Evolutionary conservation across 2,113 vertebrate species (phyloP).

Genomic region (Nerophis ophidion): DNA sequence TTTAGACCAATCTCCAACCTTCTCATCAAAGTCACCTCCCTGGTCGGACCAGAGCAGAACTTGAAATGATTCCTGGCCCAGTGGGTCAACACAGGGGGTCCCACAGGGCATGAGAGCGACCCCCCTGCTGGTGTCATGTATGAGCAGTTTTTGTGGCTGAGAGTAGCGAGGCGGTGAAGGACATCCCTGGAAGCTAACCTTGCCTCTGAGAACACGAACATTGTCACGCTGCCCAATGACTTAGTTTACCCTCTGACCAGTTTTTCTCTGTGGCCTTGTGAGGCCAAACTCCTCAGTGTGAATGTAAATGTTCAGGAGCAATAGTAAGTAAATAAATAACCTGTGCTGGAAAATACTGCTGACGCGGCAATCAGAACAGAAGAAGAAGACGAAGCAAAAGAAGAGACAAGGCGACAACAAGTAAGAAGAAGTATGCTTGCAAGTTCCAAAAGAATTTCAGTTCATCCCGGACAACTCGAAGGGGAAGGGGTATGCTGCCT

Average conservation of each 20-base stretch:
- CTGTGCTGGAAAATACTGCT: background rate
- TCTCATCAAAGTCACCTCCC: background rate
- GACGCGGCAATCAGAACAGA: no score
- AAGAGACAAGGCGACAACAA: no score
- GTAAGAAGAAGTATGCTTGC: no score
- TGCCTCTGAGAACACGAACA: background rate
- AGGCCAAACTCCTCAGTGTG: background rate
- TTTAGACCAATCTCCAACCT: background rate
- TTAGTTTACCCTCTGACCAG: background rate
- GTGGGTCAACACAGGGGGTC: background rate
- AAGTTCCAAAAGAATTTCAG: no score
- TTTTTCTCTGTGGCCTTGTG: background rate
- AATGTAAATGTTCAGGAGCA: background rate
- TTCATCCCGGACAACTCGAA: no score
- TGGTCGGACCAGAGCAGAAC: background rate
- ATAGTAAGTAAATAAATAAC: background rate
- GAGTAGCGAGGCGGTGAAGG: background rate
- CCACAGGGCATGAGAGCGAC: background rate
- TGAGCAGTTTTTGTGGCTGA: background rate
- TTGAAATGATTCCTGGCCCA: background rate
- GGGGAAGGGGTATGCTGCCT: no score
- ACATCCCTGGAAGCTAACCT: background rate
- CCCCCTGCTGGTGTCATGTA: background rate
- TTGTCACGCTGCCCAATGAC: constrained; percentile 3
- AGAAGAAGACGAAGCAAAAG: no score